Evolutionary conservation across 2,797 vertebrate genomes (phyloP).

Genomic region (Acanthurus tractus): DNA sequence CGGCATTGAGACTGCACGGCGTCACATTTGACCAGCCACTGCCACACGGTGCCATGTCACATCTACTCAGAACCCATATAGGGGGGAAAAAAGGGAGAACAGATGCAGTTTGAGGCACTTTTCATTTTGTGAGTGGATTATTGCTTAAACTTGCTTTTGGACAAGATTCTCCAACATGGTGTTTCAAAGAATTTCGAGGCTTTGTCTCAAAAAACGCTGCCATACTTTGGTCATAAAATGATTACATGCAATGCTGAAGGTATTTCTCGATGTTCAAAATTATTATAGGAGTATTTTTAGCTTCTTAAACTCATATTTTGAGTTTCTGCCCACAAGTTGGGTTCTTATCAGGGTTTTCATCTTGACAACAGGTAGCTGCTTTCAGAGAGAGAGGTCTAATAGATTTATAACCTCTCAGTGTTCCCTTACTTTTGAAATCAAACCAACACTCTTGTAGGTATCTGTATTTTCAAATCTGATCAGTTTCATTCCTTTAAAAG

Average conservation of each 20-base stretch:
- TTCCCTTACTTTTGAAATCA: background rate
- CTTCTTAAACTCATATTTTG: background rate
- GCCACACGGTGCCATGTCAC: slow-evolving; percentile 59
- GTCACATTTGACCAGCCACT: slow-evolving; percentile 42
- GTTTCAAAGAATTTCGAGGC: slow-evolving; percentile 24
- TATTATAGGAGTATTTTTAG: background rate
- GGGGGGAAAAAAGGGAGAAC: slow-evolving; percentile 22
- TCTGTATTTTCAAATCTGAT: slow-evolving; percentile 3
- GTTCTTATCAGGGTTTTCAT: background rate
- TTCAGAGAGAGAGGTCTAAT: background rate
- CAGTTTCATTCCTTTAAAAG: slow-evolving; percentile 13
- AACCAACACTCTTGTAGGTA: background rate
- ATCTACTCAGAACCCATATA: slow-evolving; percentile 58
- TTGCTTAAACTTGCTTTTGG: slow-evolving; percentile 32
- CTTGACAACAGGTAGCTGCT: background rate
- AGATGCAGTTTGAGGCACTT: slow-evolving; percentile 45
- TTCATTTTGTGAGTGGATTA: slow-evolving; percentile 43
- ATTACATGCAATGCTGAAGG: background rate
- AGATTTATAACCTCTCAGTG: background rate
- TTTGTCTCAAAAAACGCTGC: background rate
- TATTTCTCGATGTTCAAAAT: background rate
- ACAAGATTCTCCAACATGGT: slow-evolving; percentile 24
- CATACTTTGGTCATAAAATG: background rate
- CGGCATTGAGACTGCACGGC: slow-evolving; percentile 22
- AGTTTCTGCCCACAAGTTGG: background rate